Evolutionary conservation across 2,888 invertebrate species (phyloP), one percentile per base, ranked within the genome.

Genomic region (Craniophora ligustri): DNA sequence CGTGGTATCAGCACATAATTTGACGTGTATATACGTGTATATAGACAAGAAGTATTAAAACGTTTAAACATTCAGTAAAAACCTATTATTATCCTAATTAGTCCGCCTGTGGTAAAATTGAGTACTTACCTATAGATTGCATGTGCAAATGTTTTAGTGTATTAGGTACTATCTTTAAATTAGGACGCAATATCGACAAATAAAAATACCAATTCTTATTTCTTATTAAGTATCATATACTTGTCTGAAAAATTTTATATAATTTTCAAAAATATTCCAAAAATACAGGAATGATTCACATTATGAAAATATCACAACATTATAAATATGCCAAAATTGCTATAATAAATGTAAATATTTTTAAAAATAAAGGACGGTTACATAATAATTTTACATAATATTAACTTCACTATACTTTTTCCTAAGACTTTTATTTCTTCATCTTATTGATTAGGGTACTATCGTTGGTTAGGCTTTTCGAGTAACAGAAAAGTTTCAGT

Each of bases 241-340:
- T 87, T 85, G 81, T 89, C 87, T 79, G 88, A 91, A 91, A 92
- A 88, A 89, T 87, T 89, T 89, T 53, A 87, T 87, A 91, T 85
- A 89, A 81, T 84, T 84, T 85, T 87, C 82, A 86, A 90, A 92
- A 86, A 88, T 83, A 84, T 86, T 86, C 86, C 83, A 90, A 88
- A 86, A 87, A 87, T 87, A 88, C 88, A 89, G 86, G 79, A 82
- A 86, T 88, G 85, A 90, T 86, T 87, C 86, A 89, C 89, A 88
- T 86, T 87, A 90, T 86, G 87, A 88, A 86, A 90, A 91, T 88
- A 91, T 88, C 84, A 89, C 86, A 85, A 87, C 84, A 88, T 89
- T 84, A 87, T 86, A 91, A 89, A 91, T 88, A 87, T 83, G 86
- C 89, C 90, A 90, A 89, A 89, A 88, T 71, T 81, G 78, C 86